A percentile compares a stretch with the other conserved stretches of the same genome.
Conservation (phyloP, 2,888 invertebrate species). For the Cryptocheilus praepositus region DNA sequence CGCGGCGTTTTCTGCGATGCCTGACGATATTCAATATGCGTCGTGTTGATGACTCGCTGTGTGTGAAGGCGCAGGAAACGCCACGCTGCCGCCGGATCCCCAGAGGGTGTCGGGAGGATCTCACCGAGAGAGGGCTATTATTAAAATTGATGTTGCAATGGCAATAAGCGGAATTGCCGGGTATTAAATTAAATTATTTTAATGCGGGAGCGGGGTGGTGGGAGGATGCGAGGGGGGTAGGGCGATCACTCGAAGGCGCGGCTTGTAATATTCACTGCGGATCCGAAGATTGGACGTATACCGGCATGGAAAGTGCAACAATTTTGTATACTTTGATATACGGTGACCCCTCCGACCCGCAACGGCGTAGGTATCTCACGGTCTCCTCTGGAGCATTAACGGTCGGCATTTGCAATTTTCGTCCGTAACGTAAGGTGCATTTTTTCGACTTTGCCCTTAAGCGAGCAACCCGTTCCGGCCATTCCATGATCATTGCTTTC, state of each 20-base stretch:
- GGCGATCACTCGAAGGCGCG: slow-evolving; percentile 46
- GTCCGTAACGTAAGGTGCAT: background rate
- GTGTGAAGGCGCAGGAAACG: slow-evolving; percentile 39
- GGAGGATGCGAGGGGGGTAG: slow-evolving; percentile 22
- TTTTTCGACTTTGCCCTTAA: too few relatives aligned
- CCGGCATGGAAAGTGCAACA: slow-evolving; percentile 45
- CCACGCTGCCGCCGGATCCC: slow-evolving; percentile 15
- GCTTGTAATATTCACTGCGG: slow-evolving; percentile 52
- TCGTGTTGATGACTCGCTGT: slow-evolving; percentile 6
- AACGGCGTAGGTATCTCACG: slow-evolving; percentile 20
- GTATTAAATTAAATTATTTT: slow-evolving; percentile 70
- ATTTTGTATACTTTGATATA: slow-evolving; percentile 51
- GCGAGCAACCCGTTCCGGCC: background rate
- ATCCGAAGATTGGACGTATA: slow-evolving; percentile 42
- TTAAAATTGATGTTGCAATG: slow-evolving; percentile 67
- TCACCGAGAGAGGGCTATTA: slow-evolving; percentile 59
- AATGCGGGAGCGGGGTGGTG: slow-evolving; percentile 47
- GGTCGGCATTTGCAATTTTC: slow-evolving; percentile 6
- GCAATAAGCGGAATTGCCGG: slow-evolving; percentile 64
- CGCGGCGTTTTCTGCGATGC: background rate
- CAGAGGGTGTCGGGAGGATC: slow-evolving; percentile 50
- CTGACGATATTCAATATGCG: slow-evolving; percentile 23
- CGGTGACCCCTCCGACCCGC: slow-evolving; percentile 44
- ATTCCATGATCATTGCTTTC: too few relatives aligned
- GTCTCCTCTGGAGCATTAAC: slow-evolving; percentile 5